Conservation (phyloP, 2,113 vertebrate genomes). For the Prolemur simus region DNA sequence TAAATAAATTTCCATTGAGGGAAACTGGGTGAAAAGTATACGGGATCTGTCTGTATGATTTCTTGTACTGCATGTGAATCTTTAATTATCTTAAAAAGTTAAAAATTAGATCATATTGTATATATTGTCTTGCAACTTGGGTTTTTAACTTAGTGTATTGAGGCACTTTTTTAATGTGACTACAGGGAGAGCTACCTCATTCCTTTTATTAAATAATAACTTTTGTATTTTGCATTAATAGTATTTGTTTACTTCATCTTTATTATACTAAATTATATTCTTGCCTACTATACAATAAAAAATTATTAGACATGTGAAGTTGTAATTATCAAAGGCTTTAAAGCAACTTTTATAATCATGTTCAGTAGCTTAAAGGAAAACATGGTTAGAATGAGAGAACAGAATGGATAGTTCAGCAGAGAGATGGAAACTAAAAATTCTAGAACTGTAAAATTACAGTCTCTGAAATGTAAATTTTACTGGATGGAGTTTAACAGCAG, state of each 20-base stretch:
- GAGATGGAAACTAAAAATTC: neutral
- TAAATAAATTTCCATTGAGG: neutral
- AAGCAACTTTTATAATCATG: conserved; percentile 12
- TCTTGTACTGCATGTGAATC: neutral
- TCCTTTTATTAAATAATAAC: neutral
- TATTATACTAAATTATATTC: neutral
- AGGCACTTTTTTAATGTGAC: neutral
- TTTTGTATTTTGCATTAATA: conserved; percentile 12
- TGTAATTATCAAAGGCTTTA: conserved; percentile 12
- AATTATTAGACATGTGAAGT: neutral
- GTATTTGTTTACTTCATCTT: neutral
- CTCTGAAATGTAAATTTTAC: neutral
- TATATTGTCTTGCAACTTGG: neutral
- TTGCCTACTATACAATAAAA: neutral
- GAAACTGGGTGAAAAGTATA: neutral
- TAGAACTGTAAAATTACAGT: neutral
- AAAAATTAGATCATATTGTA: neutral
- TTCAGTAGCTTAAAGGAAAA: neutral
- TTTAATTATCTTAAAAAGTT: conserved; percentile 2
- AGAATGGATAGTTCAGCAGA: conserved; percentile 6
- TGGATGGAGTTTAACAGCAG: neutral
- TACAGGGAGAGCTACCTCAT: neutral
- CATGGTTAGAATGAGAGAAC: neutral
- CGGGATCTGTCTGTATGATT: neutral
- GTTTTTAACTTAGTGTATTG: conserved; percentile 26